These are phyloP conservation scores for Carlito syrichta DNA, from an alignment of 2,113 vertebrate species.

Conservation along the genomic window DNA sequence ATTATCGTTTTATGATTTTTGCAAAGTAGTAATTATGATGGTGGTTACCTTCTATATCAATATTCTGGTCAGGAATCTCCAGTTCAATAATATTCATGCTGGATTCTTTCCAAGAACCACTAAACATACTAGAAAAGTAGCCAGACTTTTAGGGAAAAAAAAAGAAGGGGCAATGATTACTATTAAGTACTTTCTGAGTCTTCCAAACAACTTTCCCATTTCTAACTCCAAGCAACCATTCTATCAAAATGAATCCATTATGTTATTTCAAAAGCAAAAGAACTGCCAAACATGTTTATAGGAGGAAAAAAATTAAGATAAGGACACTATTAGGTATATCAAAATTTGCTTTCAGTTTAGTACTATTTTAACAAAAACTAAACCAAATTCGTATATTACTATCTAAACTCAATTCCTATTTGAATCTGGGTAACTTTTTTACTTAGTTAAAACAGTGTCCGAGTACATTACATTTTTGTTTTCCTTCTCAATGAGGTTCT, in stretches of 20 bases:
- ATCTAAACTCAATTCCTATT: neutral
- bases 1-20: constrained; percentile 21
- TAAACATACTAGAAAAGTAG: constrained; percentile 99
- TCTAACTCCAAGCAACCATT: constrained; percentile 26
- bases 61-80: constrained; percentile 98
- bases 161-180: neutral
- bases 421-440: neutral
- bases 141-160: constrained; percentile 86
- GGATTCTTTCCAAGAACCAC: constrained; percentile 98
- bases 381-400: neutral
- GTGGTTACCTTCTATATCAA: constrained; percentile 92
- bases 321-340: neutral
- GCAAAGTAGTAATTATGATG: constrained; percentile 20
- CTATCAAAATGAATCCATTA: neutral
- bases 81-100: constrained; percentile 94
- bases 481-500: constrained; percentile 7
- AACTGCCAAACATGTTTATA: neutral
- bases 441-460: constrained; percentile 14
- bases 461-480: neutral
- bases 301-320: constrained; percentile 27
- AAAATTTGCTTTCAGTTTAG: constrained; percentile 14
- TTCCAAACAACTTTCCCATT: constrained; percentile 47
- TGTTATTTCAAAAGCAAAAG: constrained; percentile 28
- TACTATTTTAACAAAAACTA: constrained; percentile 21
- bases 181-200: constrained; percentile 19